Percentiles rank a stretch among this genome's conserved stretches.
These are phyloP conservation scores for Sarcoramphus papa DNA, from an alignment of 2,797 vertebrate genomes.

Conservation along the genomic window DNA sequence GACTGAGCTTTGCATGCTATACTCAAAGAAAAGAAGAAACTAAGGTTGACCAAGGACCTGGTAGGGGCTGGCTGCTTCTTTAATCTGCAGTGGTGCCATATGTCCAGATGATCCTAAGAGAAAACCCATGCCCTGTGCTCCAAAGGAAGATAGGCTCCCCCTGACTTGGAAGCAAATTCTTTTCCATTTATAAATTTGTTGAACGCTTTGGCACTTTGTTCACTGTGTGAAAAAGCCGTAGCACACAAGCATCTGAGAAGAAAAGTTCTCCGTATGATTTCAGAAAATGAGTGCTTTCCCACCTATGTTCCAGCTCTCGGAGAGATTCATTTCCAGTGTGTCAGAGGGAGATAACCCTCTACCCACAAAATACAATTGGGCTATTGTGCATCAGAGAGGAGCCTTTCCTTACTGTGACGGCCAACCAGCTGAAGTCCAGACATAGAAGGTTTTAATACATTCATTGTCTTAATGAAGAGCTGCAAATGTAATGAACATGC, in stretches of 20 bases:
- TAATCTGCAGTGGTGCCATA: neutral
- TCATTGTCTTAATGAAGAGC: constrained; percentile 4
- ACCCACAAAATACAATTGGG: neutral
- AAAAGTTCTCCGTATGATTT: neutral
- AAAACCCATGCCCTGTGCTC: neutral
- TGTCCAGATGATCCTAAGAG: neutral
- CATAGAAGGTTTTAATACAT: neutral
- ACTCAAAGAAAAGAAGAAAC: neutral
- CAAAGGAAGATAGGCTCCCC: neutral
- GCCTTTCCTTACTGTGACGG: neutral
- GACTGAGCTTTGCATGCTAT: neutral
- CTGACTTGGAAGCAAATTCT: neutral
- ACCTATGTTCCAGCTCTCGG: neutral
- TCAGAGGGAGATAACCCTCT: neutral
- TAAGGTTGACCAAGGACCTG: neutral
- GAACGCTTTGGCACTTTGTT: neutral
- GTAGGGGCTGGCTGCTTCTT: neutral
- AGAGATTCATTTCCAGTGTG: neutral
- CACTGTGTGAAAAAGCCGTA: neutral
- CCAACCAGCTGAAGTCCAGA: constrained; percentile 4
- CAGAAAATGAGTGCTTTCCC: neutral
- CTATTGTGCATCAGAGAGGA: neutral
- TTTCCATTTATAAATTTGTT: neutral
- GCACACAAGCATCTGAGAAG: neutral
- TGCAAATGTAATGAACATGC: neutral